Conservation (phyloP, 2,113 vertebrate genomes). For the Ammospiza nelsoni region DNA sequence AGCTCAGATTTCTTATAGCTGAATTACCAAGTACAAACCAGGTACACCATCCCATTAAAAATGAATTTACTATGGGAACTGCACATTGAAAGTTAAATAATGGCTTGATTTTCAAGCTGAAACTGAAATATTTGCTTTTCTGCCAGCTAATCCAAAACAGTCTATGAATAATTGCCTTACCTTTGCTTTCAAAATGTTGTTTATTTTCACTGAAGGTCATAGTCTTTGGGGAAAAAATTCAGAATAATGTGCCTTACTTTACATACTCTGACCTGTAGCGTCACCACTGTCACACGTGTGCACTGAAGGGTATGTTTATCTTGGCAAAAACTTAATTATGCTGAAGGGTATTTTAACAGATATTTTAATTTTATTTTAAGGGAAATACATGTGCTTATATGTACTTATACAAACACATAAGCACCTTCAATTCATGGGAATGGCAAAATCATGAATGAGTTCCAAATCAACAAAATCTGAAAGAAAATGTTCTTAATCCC, state of each 20-base stretch:
- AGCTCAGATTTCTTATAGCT: slow-evolving; percentile 47
- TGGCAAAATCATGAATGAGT: neutral
- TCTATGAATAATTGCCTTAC: slow-evolving; percentile 68
- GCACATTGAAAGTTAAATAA: slow-evolving; percentile 67
- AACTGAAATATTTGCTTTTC: slow-evolving; percentile 73
- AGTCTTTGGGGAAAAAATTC: slow-evolving; percentile 61
- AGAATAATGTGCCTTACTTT: slow-evolving; percentile 71
- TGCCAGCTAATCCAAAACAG: slow-evolving; percentile 43
- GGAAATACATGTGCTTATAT: neutral
- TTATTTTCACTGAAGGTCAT: slow-evolving; percentile 61
- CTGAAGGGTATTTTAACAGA: neutral
- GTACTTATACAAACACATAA: neutral
- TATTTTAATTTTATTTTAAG: neutral
- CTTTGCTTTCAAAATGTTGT: slow-evolving; percentile 62
- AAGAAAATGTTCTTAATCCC: neutral
- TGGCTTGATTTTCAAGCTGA: slow-evolving; percentile 67
- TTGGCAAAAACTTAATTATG: neutral
- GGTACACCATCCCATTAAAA: slow-evolving; percentile 58
- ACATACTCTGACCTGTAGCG: slow-evolving; percentile 44
- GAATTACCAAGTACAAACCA: slow-evolving; percentile 46
- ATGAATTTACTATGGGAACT: slow-evolving; percentile 66
- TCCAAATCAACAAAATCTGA: neutral
- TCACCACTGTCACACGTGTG: slow-evolving; percentile 50
- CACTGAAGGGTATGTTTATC: neutral
- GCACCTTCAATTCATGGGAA: neutral